A percentile compares a stretch with the other conserved stretches of the same genome.
phyloP scores from a whole-genome alignment of 2,888 invertebrate genomes.

The Carcina quercana region DNA sequence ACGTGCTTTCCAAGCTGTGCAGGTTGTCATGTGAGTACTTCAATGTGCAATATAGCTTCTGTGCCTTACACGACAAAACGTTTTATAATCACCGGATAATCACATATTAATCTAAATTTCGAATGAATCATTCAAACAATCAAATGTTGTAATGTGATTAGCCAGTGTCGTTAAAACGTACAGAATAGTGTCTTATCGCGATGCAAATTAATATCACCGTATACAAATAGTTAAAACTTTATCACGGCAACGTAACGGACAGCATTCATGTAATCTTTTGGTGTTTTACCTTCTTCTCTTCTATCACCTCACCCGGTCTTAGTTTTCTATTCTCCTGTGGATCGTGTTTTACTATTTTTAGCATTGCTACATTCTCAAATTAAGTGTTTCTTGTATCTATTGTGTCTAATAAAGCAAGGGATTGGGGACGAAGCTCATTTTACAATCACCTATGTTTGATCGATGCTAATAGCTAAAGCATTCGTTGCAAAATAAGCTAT shows the following conservation, averaged over 20 bases:
- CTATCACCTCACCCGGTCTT: slow-evolving; percentile 94
- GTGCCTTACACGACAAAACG: slow-evolving; percentile 59
- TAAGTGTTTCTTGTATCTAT: slow-evolving; percentile 29
- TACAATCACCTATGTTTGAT: slow-evolving; percentile 41
- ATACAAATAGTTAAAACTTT: slow-evolving; percentile 61
- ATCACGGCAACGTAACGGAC: slow-evolving; percentile 65
- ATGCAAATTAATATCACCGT: slow-evolving; percentile 49
- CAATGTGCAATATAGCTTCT: slow-evolving; percentile 62
- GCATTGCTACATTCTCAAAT: slow-evolving; percentile 45
- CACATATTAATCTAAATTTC: slow-evolving; percentile 29
- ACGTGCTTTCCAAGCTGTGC: slow-evolving; percentile 71
- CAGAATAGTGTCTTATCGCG: slow-evolving; percentile 56
- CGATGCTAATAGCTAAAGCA: slow-evolving; percentile 46
- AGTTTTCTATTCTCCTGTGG: slow-evolving; percentile 91
- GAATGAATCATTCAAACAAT: slow-evolving; percentile 4
- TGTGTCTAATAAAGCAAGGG: slow-evolving; percentile 53
- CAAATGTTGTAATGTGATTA: slow-evolving; percentile 40
- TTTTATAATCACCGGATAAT: slow-evolving; percentile 48
- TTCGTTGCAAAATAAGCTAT: slow-evolving; percentile 46
- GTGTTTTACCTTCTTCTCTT: slow-evolving; percentile 92
- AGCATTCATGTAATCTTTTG: slow-evolving; percentile 63
- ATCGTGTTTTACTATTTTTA: slow-evolving; percentile 67
- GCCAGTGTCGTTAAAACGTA: slow-evolving; percentile 41
- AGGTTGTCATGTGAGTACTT: slow-evolving; percentile 60
- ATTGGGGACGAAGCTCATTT: slow-evolving; percentile 52